A percentile compares a stretch with the other conserved stretches of the same genome.
Conservation (phyloP, 2,113 vertebrate species). For the Collichthys lucidus region DNA sequence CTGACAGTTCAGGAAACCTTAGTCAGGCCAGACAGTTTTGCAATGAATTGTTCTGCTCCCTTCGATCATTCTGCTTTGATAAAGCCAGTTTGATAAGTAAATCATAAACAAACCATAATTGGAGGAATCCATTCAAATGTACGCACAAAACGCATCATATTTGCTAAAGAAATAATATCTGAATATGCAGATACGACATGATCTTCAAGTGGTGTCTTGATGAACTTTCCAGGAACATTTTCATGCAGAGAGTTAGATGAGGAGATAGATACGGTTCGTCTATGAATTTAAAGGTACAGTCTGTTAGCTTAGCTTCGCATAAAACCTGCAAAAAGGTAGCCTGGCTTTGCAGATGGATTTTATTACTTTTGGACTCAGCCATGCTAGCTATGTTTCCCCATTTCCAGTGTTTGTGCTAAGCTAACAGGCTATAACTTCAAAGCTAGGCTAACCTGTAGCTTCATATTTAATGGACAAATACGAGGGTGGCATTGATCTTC, state of each 20-base stretch:
- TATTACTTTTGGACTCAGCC: not conserved
- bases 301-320: not conserved
- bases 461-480: conserved; percentile 13
- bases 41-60: conserved; percentile 36
- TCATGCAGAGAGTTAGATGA: not conserved
- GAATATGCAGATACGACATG: not conserved
- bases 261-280: not conserved
- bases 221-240: not conserved
- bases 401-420: too few species aligned
- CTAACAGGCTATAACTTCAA: too few species aligned
- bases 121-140: not conserved
- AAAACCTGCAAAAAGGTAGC: not conserved
- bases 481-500: not conserved
- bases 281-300: not conserved
- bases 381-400: not conserved
- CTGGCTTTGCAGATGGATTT: not conserved
- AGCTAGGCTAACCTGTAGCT: not conserved
- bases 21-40: conserved; percentile 31
- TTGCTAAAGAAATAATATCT: not conserved
- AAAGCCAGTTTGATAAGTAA: conserved; percentile 18
- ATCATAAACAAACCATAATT: conserved; percentile 15
- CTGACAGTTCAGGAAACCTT: not conserved
- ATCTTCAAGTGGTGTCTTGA: not conserved
- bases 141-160: not conserved
- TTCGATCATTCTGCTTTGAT: not conserved